Percentiles rank a stretch among this genome's conserved stretches.
Conservation (phyloP, 2,113 vertebrate genomes). For the Pipra filicauda region DNA sequence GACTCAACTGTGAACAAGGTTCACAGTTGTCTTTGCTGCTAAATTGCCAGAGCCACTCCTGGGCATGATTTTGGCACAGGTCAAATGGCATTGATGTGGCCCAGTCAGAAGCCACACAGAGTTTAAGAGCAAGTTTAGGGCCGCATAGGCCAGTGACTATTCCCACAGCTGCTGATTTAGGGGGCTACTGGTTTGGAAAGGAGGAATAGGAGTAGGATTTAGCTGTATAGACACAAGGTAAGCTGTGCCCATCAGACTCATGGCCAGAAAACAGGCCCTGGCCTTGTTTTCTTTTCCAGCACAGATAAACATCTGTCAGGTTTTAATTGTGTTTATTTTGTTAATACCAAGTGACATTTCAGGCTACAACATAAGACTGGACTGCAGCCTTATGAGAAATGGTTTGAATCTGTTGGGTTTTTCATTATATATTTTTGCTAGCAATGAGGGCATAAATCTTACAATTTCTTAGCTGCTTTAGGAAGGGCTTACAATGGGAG, state of each 20-base stretch:
- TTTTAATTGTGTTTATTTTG: not conserved
- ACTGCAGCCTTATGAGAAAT: not conserved
- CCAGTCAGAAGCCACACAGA: not conserved
- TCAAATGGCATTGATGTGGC: not conserved
- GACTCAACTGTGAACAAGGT: not conserved
- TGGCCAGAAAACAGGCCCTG: not conserved
- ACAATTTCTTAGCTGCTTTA: not conserved
- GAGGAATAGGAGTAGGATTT: not conserved
- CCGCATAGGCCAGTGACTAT: not conserved
- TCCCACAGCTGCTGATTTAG: not conserved
- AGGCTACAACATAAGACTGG: not conserved
- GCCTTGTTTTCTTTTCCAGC: not conserved
- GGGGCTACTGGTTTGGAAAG: not conserved
- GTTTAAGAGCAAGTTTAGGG: not conserved
- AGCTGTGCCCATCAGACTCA: not conserved
- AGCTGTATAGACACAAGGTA: not conserved
- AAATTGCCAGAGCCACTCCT: not conserved
- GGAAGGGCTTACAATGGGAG: not conserved
- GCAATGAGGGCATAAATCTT: not conserved
- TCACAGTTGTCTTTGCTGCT: not conserved
- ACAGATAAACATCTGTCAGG: not conserved
- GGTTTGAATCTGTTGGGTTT: not conserved
- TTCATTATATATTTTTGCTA: not conserved
- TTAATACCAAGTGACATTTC: not conserved
- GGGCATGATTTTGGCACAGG: not conserved